phyloP scores from a whole-genome alignment of 2,888 invertebrate species.

The Idaea straminata region DNA sequence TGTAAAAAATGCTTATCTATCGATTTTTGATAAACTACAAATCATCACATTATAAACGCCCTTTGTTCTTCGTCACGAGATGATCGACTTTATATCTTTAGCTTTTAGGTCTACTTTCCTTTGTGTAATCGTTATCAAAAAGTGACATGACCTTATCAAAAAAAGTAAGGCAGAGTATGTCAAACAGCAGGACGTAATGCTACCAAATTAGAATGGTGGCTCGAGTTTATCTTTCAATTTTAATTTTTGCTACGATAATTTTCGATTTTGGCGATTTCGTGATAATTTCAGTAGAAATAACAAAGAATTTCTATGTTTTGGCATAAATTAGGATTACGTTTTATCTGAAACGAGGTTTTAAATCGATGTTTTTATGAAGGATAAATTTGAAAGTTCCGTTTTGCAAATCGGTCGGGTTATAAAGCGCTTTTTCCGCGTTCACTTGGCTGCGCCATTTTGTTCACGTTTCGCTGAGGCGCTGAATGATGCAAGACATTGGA shows the following conservation, averaged over 20 bases:
- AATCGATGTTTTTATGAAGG: neutral
- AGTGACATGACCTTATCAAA: constrained; percentile 25
- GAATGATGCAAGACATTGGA: constrained; percentile 64
- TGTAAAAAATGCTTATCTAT: neutral
- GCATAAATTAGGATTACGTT: neutral
- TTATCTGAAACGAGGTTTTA: neutral
- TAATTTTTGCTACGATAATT: neutral
- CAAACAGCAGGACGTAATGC: constrained; percentile 37
- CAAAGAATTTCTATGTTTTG: neutral
- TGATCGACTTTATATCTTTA: neutral
- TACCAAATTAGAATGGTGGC: constrained; percentile 26
- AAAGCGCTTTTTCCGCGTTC: constrained; percentile 69
- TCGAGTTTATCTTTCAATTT: neutral
- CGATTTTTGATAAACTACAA: neutral
- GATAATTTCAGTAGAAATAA: neutral
- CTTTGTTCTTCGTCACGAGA: neutral
- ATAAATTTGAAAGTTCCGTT: constrained; percentile 8
- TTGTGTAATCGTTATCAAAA: constrained; percentile 18
- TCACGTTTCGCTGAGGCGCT: constrained; percentile 45
- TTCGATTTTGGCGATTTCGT: neutral
- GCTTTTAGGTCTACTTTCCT: constrained; percentile 3
- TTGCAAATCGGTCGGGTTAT: constrained; percentile 51
- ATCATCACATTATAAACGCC: neutral
- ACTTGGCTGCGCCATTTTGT: constrained; percentile 75
- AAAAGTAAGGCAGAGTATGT: constrained; percentile 25